Base-by-base conservation (phyloP, 1,140 invertebrate genomes). In the Phocides pigmalion region DNA sequence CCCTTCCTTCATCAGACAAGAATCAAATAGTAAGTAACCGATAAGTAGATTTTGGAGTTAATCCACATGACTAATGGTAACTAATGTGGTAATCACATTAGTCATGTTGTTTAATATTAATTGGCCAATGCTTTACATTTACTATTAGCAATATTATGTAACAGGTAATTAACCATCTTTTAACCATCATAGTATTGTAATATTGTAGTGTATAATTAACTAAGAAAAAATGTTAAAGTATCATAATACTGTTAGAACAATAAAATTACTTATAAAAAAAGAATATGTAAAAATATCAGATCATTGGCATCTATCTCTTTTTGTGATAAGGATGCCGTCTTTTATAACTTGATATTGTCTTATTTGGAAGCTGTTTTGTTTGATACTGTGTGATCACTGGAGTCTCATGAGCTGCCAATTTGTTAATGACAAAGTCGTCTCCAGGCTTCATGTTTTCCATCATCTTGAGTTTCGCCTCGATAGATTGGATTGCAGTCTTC, bases 401-500 rank as follows among this genome's bases (percentile, higher is more conserved):
- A 15, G 94, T 82, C 82, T 93, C 95, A 67, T 90, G 92, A 51
- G 93, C 91, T 12, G 94, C 90, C 15, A 94, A 92, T 72, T 95
- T 95, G 71, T 96, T 96, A 0, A 96, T 91, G 56, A 95, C 94
- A 68, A 97, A 94, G 74, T 96, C 95, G 68, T 95, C 94, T 22
- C 93, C 92, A 0, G 93, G 92, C 66, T 95, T 94, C 72, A 94
- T 93, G 16, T 93, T 93, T 67, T 96, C 94, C 94, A 97, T 95
- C 74, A 95, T 89, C 75, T 96, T 97, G 1, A 98, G 87, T 87
- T 98, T 97, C 0, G 96, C 96, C 85, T 98, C 96, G 64, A 98
- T 97, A 1, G 96, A 96, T 76, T 96, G 95, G 70, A 98, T 97
- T 64, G 96, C 95, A 19, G 94, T 95, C 76, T 94, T 93, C 71